Evolutionary conservation across 2,797 vertebrate genomes (phyloP), one percentile per base, ranked within the genome.

Genomic region (Alauda arvensis): DNA sequence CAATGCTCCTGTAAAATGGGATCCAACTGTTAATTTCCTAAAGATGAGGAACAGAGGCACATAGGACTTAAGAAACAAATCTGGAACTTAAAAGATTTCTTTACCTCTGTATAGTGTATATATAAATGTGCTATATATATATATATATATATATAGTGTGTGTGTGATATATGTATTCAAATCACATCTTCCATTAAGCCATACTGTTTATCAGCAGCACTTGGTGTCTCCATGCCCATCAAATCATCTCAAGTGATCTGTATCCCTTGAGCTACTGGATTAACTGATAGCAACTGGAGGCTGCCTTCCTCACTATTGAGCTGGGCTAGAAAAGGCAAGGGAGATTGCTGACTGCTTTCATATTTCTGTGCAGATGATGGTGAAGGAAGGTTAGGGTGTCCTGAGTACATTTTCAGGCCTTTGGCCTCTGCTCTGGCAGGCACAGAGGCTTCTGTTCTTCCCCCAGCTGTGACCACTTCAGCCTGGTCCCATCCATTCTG

Each of bases 211-310:
- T 85, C 69, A 87, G 76, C 84, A 85, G 69, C 52, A 31, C 46
- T 37, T 87, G 55, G 40, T 87, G 66, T 74, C n/a, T 77, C 33
- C 51, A n/a, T 83, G 66, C 66, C 68, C 63, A 48, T 91, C 77
- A 86, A 61, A 77, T 89, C 71, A 68, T 62, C 75, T 82, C 24
- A 52, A 69, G 51, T 61, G 77, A 83, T 89, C 67, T 85, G 71
- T 70, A 10, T 46, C 43, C 20, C 40, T 51, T 20, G 13, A 83
- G 48, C 66, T 88, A 43, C 55, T 88, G 66, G 72, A 85, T 88
- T 77, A 80, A 77, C 59, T 80, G 87, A 56, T 59, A 85, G 84
- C 79, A 75, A 45, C 67, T 91, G 59, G 25, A 80, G 49, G 31
- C 59, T 68, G 51, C 51, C 77, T 81, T 53, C 11, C 62, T 85